These are phyloP conservation scores for Sphaerodactylus townsendi DNA, from an alignment of 2,113 vertebrate species.

Conservation along the genomic window DNA sequence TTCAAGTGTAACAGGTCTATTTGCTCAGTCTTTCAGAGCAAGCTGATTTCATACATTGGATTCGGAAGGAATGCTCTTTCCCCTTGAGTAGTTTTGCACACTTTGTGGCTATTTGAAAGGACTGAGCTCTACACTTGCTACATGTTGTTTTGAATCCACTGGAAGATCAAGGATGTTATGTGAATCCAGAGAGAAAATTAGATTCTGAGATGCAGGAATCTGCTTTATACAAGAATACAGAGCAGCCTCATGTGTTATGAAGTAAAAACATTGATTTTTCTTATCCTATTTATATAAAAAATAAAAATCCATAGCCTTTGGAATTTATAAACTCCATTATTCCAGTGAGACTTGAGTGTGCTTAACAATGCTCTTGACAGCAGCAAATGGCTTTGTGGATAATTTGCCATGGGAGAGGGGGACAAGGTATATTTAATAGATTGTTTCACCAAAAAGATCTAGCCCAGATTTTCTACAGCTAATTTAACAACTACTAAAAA, in stretches of 20 bases:
- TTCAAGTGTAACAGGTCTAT: slow-evolving; percentile 29
- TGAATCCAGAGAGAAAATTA: slow-evolving; percentile 69
- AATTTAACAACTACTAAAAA: too few species aligned
- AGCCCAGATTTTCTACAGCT: not conserved
- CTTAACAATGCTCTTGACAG: not conserved
- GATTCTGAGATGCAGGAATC: slow-evolving; percentile 54
- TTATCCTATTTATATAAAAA: not conserved
- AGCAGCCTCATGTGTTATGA: slow-evolving; percentile 44
- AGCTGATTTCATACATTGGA: slow-evolving; percentile 32
- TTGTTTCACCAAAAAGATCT: not conserved
- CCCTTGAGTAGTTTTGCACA: slow-evolving; percentile 49
- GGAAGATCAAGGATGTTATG: slow-evolving; percentile 62
- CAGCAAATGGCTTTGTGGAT: not conserved
- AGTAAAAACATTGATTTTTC: slow-evolving; percentile 56
- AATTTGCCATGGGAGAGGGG: not conserved
- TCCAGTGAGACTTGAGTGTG: not conserved
- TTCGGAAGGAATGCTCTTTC: slow-evolving; percentile 50
- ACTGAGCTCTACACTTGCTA: slow-evolving; percentile 60
- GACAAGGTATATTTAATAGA: not conserved
- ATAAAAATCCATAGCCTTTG: not conserved
- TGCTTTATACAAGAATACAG: slow-evolving; percentile 54
- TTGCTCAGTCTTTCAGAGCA: slow-evolving; percentile 28
- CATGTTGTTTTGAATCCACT: slow-evolving; percentile 62
- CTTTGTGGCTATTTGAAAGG: slow-evolving; percentile 53
- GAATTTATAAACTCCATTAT: not conserved